These are phyloP conservation scores for Diadophis punctatus DNA, from an alignment of 2,113 vertebrate species.

Conservation along the genomic window DNA sequence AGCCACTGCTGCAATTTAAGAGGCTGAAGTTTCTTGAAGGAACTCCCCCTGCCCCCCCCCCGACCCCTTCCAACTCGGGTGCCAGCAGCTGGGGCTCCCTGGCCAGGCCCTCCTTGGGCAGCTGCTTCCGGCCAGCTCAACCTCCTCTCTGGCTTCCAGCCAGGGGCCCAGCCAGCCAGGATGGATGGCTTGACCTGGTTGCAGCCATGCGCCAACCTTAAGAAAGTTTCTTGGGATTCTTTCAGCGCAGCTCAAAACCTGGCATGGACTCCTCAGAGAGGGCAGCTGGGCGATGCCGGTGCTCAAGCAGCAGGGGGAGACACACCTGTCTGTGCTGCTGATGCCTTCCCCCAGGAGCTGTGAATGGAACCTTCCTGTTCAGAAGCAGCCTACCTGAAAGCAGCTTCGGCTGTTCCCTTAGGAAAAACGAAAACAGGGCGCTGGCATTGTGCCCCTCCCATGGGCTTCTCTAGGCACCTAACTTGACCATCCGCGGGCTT, in stretches of 20 bases:
- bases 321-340: neutral
- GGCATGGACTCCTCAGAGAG: slow-evolving; percentile 60
- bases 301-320: neutral
- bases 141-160: neutral
- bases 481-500: rapidly evolving
- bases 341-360: neutral
- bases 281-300: neutral
- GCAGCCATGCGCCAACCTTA: slow-evolving; percentile 47
- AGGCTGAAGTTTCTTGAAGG: neutral
- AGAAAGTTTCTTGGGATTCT: slow-evolving; percentile 54
- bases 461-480: neutral
- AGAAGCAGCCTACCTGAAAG: neutral
- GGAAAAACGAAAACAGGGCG: neutral
- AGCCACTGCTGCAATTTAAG: neutral
- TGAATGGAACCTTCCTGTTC: neutral
- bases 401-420: neutral
- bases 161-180: neutral
- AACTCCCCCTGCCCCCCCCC: too few relatives aligned
- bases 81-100: neutral
- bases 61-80: neutral
- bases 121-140: neutral
- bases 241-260: slow-evolving; percentile 64
- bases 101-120: neutral
- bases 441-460: neutral
- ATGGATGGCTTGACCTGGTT: slow-evolving; percentile 58